Base-by-base conservation (phyloP, 2,113 vertebrate species). In the Alces alces region DNA sequence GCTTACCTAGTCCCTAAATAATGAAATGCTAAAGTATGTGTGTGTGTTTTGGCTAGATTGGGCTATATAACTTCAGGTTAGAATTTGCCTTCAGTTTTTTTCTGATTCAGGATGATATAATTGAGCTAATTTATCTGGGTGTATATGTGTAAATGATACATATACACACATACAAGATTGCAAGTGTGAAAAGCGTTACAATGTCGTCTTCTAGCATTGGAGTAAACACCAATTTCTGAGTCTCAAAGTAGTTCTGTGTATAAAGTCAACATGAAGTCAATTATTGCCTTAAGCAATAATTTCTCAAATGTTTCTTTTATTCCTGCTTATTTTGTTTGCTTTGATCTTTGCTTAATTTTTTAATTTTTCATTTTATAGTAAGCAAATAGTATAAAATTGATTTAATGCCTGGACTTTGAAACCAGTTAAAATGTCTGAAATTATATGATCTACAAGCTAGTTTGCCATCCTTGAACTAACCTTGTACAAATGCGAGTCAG, bases 351-450 rank as follows among this genome's bases (percentile, higher is more conserved):
- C 93, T 93, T 90, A 90, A 64, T 95, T 96, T 97, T 54, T 92
- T 76, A 88, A 70, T 90, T 96, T 97, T 83, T 36, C 30, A 36
- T 93, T 95, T 87, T 84, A 55, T 78, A 86, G 39, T 92, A 97
- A 89, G 36, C 73, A 97, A 89, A 76, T 73, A 96, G 93, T 93
- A 5, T 93, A 89, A 96, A 97, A 89, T 80, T 96, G 21, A 95
- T 97, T 92, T 96, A 76, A 97, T 95, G 85, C 54, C 57, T 96
- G 28, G 54, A 96, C 79, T 95, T 98, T 90, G 66, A 88, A 96
- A 95, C 89, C 91, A 84, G 21, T 95, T 97, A 93, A 86, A 85
- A 80, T 95, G 66, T 97, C 88, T 97, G 78, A 97, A 97, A 97
- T 88, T 80, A 83, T 96, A 73, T 97, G 85, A 97, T 89, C 93